Conservation (phyloP, 2,797 vertebrate genomes). For the Cottoperca gobio region DNA sequence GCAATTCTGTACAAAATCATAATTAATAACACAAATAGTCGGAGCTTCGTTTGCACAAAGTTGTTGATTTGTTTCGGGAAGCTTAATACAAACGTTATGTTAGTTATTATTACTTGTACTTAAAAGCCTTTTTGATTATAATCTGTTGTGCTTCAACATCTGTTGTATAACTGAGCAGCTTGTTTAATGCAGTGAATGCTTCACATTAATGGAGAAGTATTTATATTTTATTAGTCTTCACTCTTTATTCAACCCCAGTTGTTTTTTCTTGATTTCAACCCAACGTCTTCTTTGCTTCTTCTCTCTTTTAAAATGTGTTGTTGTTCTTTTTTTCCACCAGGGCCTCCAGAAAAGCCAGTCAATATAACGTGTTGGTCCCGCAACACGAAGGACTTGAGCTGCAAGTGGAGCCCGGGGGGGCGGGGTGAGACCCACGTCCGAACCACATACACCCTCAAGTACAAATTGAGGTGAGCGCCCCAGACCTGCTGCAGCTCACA, state of each 20-base stretch:
- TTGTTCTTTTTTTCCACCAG: conserved; percentile 65
- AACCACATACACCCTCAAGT: conserved; percentile 95
- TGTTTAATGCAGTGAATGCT: neutral
- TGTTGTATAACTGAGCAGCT: neutral
- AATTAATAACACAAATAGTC: neutral
- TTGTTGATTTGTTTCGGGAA: neutral
- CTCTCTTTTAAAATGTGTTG: neutral
- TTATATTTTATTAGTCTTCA: neutral
- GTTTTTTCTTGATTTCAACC: neutral
- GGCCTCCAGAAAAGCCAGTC: conserved; percentile 93
- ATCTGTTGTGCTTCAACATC: conserved; percentile 11
- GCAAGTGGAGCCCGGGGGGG: conserved; percentile 90
- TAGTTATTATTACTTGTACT: neutral
- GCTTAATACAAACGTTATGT: neutral
- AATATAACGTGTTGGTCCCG: conserved; percentile 95
- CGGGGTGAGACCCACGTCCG: conserved; percentile 91
- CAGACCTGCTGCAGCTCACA: conserved; percentile 48
- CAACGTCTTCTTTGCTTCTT: neutral
- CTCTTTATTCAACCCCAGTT: neutral
- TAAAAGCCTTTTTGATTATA: conserved; percentile 11
- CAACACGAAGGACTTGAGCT: conserved; percentile 95
- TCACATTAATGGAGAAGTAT: neutral
- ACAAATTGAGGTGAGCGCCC: conserved; percentile 91
- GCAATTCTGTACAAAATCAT: neutral
- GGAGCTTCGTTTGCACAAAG: neutral